phyloP scores from a whole-genome alignment of 2,113 vertebrate genomes.

The Dicrurus megarhynchus region DNA sequence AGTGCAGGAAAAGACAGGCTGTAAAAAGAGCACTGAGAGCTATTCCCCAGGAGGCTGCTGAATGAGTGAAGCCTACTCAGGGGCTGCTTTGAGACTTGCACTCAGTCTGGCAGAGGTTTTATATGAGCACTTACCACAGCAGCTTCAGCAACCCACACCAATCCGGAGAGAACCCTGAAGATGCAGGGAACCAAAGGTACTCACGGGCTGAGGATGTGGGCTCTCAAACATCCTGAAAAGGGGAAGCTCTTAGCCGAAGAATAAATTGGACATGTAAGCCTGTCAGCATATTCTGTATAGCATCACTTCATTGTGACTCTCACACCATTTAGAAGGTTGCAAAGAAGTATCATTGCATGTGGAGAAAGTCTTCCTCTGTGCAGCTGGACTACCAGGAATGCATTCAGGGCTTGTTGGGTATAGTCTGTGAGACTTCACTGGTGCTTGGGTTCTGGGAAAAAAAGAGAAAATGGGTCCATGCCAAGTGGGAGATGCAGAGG shows the following conservation, averaged over 20 bases:
- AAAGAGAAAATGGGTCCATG: neutral
- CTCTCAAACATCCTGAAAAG: neutral
- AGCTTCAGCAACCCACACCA: neutral
- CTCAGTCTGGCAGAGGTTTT: neutral
- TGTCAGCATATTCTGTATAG: neutral
- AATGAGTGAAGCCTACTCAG: neutral
- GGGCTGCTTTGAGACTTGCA: neutral
- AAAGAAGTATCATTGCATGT: neutral
- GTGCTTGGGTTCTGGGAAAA: neutral
- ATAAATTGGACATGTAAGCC: neutral
- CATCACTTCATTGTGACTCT: neutral
- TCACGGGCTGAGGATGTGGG: neutral
- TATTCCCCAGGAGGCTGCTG: neutral
- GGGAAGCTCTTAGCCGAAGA: neutral
- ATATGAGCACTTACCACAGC: neutral
- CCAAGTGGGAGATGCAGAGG: neutral
- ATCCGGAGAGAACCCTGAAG: neutral
- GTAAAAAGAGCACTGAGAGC: neutral
- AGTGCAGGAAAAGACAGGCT: neutral
- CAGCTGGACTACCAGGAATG: neutral
- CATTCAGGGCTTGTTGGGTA: neutral
- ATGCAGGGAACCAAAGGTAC: neutral
- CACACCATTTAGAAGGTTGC: neutral
- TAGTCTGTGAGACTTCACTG: neutral
- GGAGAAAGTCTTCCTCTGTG: neutral